Evolutionary conservation across 2,888 invertebrate genomes (phyloP).

Genomic region (Frankliniella fusca): DNA sequence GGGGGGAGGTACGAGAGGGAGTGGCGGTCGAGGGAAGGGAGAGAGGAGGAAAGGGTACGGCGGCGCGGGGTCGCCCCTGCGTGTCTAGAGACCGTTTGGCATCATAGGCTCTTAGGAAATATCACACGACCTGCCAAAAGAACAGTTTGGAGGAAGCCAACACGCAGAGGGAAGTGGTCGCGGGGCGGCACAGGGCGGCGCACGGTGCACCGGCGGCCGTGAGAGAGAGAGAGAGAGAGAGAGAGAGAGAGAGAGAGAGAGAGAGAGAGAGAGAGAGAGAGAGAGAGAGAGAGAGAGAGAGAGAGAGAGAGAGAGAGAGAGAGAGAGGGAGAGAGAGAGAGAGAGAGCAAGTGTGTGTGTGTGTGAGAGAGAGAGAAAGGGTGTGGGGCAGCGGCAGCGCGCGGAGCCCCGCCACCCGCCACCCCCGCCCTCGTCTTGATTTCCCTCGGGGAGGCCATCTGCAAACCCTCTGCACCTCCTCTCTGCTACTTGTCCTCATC

Average conservation of each 20-base stretch:
- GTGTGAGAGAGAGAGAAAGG: too few relatives aligned
- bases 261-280: too few relatives aligned
- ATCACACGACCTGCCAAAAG: slow-evolving; percentile 22
- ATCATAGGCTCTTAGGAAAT: slow-evolving; percentile 23
- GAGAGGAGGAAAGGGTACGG: neutral
- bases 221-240: neutral
- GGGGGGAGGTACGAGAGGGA: neutral
- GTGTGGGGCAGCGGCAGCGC: too few relatives aligned
- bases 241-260: neutral
- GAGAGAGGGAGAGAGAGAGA: neutral
- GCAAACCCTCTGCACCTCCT: neutral
- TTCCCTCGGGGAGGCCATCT: slow-evolving; percentile 6
- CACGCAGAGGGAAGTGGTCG: neutral
- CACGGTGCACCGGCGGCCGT: neutral
- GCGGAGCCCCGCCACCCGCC: neutral
- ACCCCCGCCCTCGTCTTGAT: neutral
- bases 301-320: too few relatives aligned
- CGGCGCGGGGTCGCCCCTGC: neutral
- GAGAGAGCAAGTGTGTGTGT: neutral
- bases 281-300: neutral
- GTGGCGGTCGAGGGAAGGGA: neutral
- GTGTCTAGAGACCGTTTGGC: neutral
- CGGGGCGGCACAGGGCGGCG: neutral
- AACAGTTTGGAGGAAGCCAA: slow-evolving; percentile 13
- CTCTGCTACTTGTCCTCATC: neutral